Percentiles rank a stretch among this genome's conserved stretches.
Conservation (phyloP, 2,888 invertebrate species). For the Ophion ellenae region DNA sequence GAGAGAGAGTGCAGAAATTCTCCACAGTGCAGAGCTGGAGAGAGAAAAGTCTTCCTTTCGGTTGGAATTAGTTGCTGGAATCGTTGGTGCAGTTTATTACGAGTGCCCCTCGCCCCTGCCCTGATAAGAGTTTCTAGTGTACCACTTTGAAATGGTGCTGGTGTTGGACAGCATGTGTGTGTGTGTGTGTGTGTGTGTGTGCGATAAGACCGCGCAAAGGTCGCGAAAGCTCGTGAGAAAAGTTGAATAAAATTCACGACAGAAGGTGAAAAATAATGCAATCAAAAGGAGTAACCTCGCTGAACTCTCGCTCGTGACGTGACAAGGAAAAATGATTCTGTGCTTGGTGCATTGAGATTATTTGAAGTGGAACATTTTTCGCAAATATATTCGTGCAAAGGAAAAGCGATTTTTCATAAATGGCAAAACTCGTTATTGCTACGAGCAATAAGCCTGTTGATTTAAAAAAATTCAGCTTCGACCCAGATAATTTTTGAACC, state of each 20-base stretch:
- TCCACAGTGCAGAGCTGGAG: constrained; percentile 13
- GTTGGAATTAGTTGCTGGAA: constrained; percentile 56
- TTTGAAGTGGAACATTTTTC: neutral
- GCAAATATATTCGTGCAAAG: too few relatives aligned
- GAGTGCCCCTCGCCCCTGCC: constrained; percentile 24
- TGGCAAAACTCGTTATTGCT: too few relatives aligned
- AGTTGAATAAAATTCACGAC: constrained; percentile 40
- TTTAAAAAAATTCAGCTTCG: too few relatives aligned
- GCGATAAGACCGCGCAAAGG: neutral
- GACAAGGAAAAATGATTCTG: too few relatives aligned
- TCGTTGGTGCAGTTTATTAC: constrained; percentile 48
- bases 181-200: too few relatives aligned
- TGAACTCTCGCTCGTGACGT: too few relatives aligned
- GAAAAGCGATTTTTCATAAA: too few relatives aligned
- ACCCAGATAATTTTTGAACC: too few relatives aligned
- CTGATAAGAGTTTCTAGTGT: constrained; percentile 56
- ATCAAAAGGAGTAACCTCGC: too few relatives aligned
- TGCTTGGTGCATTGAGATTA: neutral
- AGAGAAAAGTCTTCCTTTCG: constrained; percentile 45
- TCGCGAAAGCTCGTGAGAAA: constrained; percentile 21
- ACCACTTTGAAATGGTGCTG: neutral
- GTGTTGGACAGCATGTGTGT: too few relatives aligned
- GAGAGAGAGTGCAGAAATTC: constrained; percentile 13
- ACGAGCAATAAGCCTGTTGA: too few relatives aligned
- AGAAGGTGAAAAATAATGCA: constrained; percentile 26